A percentile compares a stretch with the other conserved stretches of the same genome.
These are phyloP conservation scores for Allobates femoralis DNA, from an alignment of 2,797 vertebrate genomes.

Conservation along the genomic window DNA sequence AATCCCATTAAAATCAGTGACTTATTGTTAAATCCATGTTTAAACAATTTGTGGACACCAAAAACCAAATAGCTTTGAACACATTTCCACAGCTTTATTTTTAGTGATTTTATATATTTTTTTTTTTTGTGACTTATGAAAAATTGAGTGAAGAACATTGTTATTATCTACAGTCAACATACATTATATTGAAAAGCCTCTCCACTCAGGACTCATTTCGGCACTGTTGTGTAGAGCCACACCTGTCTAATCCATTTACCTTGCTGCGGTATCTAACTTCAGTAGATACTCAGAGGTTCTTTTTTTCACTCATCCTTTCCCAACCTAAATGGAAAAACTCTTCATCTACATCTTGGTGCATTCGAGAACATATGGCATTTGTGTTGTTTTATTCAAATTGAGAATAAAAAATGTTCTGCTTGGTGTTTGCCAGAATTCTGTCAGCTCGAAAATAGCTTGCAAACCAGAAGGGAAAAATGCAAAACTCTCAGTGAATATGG, in stretches of 20 bases:
- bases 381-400: slow-evolving; percentile 23
- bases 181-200: too few relatives aligned
- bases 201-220: too few relatives aligned
- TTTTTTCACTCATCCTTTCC: not conserved
- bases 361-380: slow-evolving; percentile 22
- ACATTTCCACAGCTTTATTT: too few relatives aligned
- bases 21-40: too few relatives aligned
- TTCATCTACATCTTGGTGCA: slow-evolving; percentile 32
- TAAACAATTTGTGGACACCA: too few relatives aligned
- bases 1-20: too few relatives aligned
- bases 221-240: too few relatives aligned
- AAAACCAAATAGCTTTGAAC: too few relatives aligned
- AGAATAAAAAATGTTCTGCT: slow-evolving; percentile 24
- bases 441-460: slow-evolving; percentile 30
- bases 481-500: slow-evolving; percentile 1
- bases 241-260: not conserved
- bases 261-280: not conserved
- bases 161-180: too few relatives aligned
- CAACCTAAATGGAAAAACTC: not conserved
- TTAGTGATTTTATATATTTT: too few relatives aligned
- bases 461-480: slow-evolving; percentile 4
- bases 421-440: slow-evolving; percentile 38
- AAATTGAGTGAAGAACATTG: too few relatives aligned
- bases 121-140: too few relatives aligned
- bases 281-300: not conserved